phyloP scores from a whole-genome alignment of 64 coral and sea anemone species.

The Platygyra sinensis region DNA sequence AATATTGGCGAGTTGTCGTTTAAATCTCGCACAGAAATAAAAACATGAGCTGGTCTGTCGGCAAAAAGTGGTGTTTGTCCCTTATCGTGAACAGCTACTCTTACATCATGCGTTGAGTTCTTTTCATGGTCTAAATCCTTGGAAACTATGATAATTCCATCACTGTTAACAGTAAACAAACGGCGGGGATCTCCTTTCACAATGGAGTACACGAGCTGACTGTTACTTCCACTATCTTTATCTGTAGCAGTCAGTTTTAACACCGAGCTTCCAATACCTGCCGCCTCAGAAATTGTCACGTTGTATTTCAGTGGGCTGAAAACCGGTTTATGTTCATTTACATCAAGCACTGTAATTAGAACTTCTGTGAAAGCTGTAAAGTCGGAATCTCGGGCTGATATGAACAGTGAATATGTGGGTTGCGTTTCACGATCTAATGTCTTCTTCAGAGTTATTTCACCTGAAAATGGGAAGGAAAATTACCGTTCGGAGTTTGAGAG shows the following conservation, averaged over 20 bases:
- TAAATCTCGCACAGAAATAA: slow-evolving; percentile 31
- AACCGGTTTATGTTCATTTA: slow-evolving; percentile 73
- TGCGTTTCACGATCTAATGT: slow-evolving; percentile 57
- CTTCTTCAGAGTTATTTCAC: slow-evolving; percentile 53
- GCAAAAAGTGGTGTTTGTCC: slow-evolving; percentile 34
- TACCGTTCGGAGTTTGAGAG: not conserved
- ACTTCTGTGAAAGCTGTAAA: slow-evolving; percentile 50
- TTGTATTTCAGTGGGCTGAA: slow-evolving; percentile 30
- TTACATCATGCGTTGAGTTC: slow-evolving; percentile 24
- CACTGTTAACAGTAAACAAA: slow-evolving; percentile 43
- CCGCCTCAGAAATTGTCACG: slow-evolving; percentile 55
- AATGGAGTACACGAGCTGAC: slow-evolving; percentile 48
- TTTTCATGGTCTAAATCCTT: slow-evolving; percentile 48
- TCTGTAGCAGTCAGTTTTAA: slow-evolving; percentile 41
- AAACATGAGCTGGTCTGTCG: slow-evolving; percentile 11
- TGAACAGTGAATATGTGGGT: slow-evolving; percentile 39
- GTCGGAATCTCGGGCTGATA: slow-evolving; percentile 47
- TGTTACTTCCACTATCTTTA: slow-evolving; percentile 52
- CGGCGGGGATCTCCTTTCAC: not conserved
- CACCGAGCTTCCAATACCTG: slow-evolving; percentile 22
- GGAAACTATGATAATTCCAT: slow-evolving; percentile 39
- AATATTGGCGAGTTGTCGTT: slow-evolving; percentile 65
- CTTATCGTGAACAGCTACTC: slow-evolving; percentile 61
- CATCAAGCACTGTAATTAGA: slow-evolving; percentile 52
- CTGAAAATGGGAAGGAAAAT: slow-evolving; percentile 24